Evolutionary conservation across 2,113 vertebrate species (phyloP).

Genomic region (Smithornis capensis): DNA sequence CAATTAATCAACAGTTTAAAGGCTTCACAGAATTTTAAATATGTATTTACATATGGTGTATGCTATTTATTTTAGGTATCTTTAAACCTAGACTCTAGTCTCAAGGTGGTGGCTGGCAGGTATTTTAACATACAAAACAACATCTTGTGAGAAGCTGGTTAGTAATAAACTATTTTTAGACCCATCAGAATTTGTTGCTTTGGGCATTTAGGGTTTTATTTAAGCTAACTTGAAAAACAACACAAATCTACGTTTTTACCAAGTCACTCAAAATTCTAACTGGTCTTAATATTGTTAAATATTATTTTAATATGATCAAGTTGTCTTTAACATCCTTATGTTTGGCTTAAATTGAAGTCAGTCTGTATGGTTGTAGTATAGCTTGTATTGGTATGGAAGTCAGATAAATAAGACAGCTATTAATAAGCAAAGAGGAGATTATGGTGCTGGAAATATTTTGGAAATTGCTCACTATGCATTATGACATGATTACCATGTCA

Average conservation of each 20-base stretch:
- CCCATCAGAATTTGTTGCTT: background rate
- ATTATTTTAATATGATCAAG: background rate
- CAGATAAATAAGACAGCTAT: background rate
- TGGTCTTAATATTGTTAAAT: background rate
- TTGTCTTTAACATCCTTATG: background rate
- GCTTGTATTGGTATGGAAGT: background rate
- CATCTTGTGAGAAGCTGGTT: background rate
- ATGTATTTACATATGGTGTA: background rate
- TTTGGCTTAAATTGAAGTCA: background rate
- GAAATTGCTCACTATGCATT: background rate
- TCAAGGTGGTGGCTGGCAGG: background rate
- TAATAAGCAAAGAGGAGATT: background rate
- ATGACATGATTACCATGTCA: background rate
- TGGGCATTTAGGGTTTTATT: background rate
- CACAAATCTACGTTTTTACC: background rate
- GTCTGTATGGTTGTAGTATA: background rate
- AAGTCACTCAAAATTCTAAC: background rate
- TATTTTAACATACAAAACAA: background rate
- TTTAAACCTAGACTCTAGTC: conserved; percentile 13
- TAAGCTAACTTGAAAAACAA: background rate
- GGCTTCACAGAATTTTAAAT: conserved; percentile 17
- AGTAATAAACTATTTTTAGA: conserved; percentile 20
- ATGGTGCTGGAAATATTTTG: background rate
- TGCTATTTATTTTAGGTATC: conserved; percentile 46
- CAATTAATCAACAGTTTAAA: conserved; percentile 20